Conservation (phyloP, 2,113 vertebrate species). For the Syngnathus floridae region DNA sequence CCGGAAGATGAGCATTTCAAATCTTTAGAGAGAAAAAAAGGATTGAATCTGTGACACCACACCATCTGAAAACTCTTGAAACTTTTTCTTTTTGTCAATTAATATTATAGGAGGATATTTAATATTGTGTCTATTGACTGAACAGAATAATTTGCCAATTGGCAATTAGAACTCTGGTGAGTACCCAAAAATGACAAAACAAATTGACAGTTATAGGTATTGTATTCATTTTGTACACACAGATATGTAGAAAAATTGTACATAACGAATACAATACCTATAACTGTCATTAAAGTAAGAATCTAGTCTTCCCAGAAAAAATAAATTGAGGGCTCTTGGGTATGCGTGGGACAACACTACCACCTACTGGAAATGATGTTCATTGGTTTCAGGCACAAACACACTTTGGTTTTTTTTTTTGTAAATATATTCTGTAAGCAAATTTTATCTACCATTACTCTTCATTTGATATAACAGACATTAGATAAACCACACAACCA, state of each 20-base stretch:
- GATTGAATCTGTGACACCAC: not conserved
- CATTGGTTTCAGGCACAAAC: too few relatives aligned
- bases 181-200: slow-evolving; percentile 8
- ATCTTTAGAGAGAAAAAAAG: not conserved
- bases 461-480: not conserved
- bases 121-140: not conserved
- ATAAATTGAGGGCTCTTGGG: not conserved
- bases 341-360: slow-evolving; percentile 53
- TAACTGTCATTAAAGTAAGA: not conserved
- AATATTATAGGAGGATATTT: not conserved
- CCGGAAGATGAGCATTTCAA: not conserved
- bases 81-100: not conserved
- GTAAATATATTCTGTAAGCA: not conserved
- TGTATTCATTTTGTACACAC: too few relatives aligned
- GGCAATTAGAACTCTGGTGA: slow-evolving; percentile 16
- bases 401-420: not conserved
- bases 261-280: too few relatives aligned
- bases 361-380: slow-evolving; percentile 41
- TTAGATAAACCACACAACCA: slow-evolving; percentile 49
- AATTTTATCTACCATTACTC: too few relatives aligned
- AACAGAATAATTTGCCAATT: not conserved
- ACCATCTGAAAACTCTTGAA: not conserved
- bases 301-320: not conserved
- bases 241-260: too few relatives aligned
- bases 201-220: too few relatives aligned